Percentiles rank a stretch among this genome's conserved stretches.
These are phyloP conservation scores for Chloroceryle amazona DNA, from an alignment of 2,797 vertebrate genomes.

Conservation along the genomic window DNA sequence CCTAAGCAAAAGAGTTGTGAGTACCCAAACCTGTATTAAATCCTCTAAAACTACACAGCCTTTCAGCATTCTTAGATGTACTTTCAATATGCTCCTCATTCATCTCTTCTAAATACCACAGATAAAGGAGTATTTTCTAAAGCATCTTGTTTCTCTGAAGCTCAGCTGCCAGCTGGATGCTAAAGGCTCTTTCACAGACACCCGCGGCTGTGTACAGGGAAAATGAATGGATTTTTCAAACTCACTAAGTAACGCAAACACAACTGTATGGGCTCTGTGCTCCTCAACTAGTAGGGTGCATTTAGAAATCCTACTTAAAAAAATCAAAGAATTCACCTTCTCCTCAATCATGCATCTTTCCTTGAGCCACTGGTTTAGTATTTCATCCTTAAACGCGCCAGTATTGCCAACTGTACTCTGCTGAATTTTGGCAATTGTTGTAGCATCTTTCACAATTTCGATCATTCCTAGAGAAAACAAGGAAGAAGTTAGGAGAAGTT, in stretches of 20 bases:
- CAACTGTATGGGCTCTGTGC: neutral
- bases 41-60: neutral
- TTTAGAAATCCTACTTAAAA: neutral
- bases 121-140: neutral
- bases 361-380: slow-evolving; percentile 94
- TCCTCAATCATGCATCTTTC: slow-evolving; percentile 95
- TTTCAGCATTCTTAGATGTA: neutral
- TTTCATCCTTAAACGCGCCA: slow-evolving; percentile 97
- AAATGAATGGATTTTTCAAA: slow-evolving; percentile 10
- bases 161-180: neutral
- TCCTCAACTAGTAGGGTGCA: neutral
- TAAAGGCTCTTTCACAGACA: neutral
- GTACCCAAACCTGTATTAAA: neutral
- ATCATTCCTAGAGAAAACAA: slow-evolving; percentile 90
- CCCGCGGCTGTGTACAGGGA: neutral
- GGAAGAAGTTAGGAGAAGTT: neutral
- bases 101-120: neutral
- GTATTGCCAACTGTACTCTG: slow-evolving; percentile 98
- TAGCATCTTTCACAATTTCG: slow-evolving; percentile 97
- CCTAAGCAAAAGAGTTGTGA: neutral
- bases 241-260: neutral
- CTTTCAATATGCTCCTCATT: neutral
- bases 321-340: slow-evolving; percentile 83
- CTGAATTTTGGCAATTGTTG: slow-evolving; percentile 98
- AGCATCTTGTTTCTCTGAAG: neutral